Base-by-base conservation (phyloP, 2,888 invertebrate genomes). In the Slavum lentiscoides region DNA sequence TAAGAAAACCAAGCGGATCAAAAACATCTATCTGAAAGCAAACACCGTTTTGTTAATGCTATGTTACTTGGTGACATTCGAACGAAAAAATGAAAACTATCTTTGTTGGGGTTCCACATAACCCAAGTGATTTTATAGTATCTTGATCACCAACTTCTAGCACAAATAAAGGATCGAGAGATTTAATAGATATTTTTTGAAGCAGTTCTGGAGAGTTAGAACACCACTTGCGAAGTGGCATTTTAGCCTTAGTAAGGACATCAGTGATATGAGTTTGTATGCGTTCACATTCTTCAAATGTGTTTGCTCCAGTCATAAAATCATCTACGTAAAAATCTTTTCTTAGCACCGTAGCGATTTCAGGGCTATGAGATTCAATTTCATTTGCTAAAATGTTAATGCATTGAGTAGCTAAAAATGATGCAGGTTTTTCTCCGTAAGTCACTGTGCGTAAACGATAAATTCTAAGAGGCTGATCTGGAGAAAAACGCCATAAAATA, bases 311-410 rank as follows among this genome's bases (percentile, higher is more conserved):
- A 0, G 83, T 82, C 15, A 84, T 53, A 9, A 84, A 37, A 64
- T 84, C 83, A 72, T 84, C 83, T 13, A 84, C 83, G 58, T 84
- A 84, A n/a, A 83, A 68, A 55, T 84, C 83, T 23, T 37, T 68
- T 11, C 82, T 59, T 21, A 83, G 37, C 19, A 58, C 37, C 2
- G 81, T 64, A 15, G 82, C 83, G 5, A 67, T 58, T 1, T 15
- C 2, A 19, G 74, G 74, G 17, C 37, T 6, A 43, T n/a, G 9
- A 6, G 2, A 7, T 21, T 74, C 43, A 19, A 19, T 7, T 5
- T 55, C 61, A 7, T 81, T 9, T 13, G 68, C 68, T 19, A 68
- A 13, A 2, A 23, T 43, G 3, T 37, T 39, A 3, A 66, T 19
- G 39, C 64, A 74, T 43, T 49, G 17, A n/a, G 55, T 61, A 7